phyloP scores from a whole-genome alignment of 2,888 invertebrate species.

The Diarsia brunnea region DNA sequence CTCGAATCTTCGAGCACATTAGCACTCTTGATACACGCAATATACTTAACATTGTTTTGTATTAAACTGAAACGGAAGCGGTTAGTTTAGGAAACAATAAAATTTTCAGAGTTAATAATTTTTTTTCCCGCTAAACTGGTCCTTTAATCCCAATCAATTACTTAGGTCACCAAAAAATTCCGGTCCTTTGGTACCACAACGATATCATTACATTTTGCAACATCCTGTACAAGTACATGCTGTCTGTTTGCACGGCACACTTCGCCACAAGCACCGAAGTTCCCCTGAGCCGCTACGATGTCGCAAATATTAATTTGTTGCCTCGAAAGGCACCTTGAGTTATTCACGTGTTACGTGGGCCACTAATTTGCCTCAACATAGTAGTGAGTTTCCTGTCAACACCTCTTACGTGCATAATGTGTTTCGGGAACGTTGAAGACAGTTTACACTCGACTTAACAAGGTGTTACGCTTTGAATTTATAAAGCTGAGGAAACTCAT shows the following conservation, averaged over 20 bases:
- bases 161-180: background rate
- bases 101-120: no score
- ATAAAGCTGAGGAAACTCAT: constrained; percentile 1
- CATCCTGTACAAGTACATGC: constrained; percentile 42
- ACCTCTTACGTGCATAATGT: constrained; percentile 49
- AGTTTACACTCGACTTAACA: constrained; percentile 24
- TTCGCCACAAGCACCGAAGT: constrained; percentile 55
- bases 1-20: background rate
- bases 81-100: background rate
- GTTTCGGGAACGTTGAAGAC: constrained; percentile 26
- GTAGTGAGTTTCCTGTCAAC: constrained; percentile 45
- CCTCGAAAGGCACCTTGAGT: constrained; percentile 62
- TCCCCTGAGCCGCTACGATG: constrained; percentile 50
- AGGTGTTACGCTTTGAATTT: constrained; percentile 18
- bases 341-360: constrained; percentile 41
- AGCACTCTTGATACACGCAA: background rate
- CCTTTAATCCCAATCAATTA: background rate
- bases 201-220: background rate
- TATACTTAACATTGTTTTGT: background rate
- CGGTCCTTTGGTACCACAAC: background rate
- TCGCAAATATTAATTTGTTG: constrained; percentile 62
- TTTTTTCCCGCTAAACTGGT: background rate
- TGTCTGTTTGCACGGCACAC: constrained; percentile 46
- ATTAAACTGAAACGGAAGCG: background rate
- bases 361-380: constrained; percentile 52